Conservation (phyloP, 2,113 vertebrate species). For the Pantherophis guttatus region DNA sequence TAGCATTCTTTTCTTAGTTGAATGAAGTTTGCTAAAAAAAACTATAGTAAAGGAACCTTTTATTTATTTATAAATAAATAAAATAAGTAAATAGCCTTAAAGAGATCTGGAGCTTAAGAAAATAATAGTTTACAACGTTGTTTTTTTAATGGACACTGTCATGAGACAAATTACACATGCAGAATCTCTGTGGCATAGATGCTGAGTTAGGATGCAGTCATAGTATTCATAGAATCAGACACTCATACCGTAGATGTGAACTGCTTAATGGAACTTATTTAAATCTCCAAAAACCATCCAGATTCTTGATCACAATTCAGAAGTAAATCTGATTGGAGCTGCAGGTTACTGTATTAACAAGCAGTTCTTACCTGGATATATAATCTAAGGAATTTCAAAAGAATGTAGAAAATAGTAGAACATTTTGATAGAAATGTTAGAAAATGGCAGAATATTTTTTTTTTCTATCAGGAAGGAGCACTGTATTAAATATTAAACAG, state of each 20-base stretch:
- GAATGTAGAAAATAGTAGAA: neutral
- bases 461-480: neutral
- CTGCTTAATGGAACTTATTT: neutral
- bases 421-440: neutral
- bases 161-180: neutral
- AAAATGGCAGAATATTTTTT: neutral
- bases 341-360: neutral
- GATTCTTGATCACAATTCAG: neutral
- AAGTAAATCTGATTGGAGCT: neutral
- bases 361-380: neutral
- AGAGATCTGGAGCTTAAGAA: neutral
- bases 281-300: neutral
- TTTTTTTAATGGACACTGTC: neutral
- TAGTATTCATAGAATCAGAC: neutral
- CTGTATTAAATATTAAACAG: constrained; percentile 24
- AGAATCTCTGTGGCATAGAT: neutral
- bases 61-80: neutral
- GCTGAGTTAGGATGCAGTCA: neutral
- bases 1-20: neutral
- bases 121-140: neutral
- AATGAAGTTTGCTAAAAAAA: neutral
- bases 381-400: neutral
- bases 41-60: neutral
- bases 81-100: neutral
- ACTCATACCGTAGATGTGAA: neutral